Evolutionary conservation across 2,888 invertebrate species (phyloP).

Genomic region (Apantesis nais): DNA sequence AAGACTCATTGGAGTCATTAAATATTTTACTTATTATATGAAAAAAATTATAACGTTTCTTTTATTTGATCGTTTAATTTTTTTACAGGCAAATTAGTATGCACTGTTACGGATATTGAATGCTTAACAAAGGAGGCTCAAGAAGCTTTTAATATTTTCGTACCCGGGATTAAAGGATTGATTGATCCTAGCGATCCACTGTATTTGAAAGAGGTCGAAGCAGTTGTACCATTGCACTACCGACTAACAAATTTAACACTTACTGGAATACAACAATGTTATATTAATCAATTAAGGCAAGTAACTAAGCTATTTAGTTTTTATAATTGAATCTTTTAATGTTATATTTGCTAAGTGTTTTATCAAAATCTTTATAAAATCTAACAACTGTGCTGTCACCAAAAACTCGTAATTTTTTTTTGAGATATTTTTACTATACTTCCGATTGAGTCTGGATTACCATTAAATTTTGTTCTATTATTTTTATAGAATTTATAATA

Average conservation of each 20-base stretch:
- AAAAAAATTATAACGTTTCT: neutral
- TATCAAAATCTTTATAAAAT: no score
- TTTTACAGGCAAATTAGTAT: neutral
- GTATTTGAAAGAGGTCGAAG: neutral
- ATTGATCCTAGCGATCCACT: neutral
- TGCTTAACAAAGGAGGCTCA: neutral
- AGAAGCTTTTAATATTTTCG: neutral
- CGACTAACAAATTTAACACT: neutral
- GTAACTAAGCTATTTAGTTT: neutral
- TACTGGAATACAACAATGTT: neutral
- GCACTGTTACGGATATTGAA: neutral
- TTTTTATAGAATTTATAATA: neutral
- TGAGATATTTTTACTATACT: neutral
- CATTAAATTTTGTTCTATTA: neutral
- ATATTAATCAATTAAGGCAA: neutral
- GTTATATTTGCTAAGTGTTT: no score
- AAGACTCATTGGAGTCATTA: neutral
- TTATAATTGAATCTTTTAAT: neutral
- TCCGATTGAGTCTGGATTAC: neutral
- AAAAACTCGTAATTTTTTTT: neutral
- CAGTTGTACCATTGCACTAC: neutral
- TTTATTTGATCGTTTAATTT: neutral
- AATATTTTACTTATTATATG: neutral
- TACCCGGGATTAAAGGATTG: neutral
- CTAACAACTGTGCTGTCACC: no score